A percentile compares a stretch with the other conserved stretches of the same genome.
Conservation (phyloP, 2,113 vertebrate genomes). For the Zosterops pallidus region DNA sequence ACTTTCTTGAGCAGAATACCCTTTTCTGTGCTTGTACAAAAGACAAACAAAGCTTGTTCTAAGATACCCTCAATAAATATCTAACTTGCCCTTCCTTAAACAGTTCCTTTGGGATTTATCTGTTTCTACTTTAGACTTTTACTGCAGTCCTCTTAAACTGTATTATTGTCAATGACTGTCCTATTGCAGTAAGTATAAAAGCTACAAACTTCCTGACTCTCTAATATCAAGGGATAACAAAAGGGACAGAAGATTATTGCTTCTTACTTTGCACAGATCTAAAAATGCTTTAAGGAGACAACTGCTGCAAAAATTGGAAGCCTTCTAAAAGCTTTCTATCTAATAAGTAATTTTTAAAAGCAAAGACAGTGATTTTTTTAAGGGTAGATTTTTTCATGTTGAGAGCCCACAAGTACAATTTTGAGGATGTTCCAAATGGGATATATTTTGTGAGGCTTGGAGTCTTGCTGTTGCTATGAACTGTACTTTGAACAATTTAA, state of each 20-base stretch:
- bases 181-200: slow-evolving; percentile 37
- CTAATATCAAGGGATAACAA: slow-evolving; percentile 13
- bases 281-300: slow-evolving; percentile 39
- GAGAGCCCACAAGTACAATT: background rate
- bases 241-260: background rate
- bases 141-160: background rate
- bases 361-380: slow-evolving; percentile 1
- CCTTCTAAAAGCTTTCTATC: background rate
- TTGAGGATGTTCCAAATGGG: slow-evolving; percentile 34
- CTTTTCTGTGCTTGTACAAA: background rate
- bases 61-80: background rate
- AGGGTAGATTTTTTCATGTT: background rate
- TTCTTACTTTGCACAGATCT: slow-evolving; percentile 22
- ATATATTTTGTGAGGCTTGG: slow-evolving; percentile 36
- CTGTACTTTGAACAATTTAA: slow-evolving; percentile 51
- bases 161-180: background rate
- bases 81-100: slow-evolving; percentile 6
- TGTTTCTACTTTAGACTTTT: slow-evolving; percentile 23
- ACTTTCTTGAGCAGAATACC: background rate
- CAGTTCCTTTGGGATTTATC: background rate
- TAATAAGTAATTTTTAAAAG: slow-evolving; percentile 37
- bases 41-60: background rate
- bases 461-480: slow-evolving; percentile 53
- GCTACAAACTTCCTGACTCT: slow-evolving; percentile 14
- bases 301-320: slow-evolving; percentile 36